Base-by-base conservation (phyloP, 2,888 invertebrate species). In the Ennomos fuscantarius region DNA sequence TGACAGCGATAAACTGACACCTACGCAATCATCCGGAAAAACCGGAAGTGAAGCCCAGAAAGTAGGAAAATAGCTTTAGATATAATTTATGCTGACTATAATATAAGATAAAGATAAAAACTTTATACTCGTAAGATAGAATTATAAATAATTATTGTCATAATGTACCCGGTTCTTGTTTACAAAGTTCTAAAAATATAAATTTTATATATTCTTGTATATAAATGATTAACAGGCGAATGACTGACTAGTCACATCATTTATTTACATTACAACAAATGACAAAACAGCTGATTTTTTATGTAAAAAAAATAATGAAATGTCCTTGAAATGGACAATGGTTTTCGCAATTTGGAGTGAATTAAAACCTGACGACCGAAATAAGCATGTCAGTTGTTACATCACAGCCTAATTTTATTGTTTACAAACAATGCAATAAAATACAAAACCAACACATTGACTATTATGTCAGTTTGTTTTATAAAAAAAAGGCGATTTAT, bases 341-440 rank as follows among this genome's bases (percentile, higher is more conserved):
- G 15, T 47, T 51, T 56, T 47, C 24, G 33, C 34, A 15, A 43
- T 47, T 33, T 56, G 35, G 34, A 43, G 12, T 11, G 42, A 49
- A 56, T 46, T 45, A 46, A 56, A 45, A 50, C 13, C 33, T n/a
- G 32, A 31, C 40, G 24, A 13, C 36, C 43, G 11, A 54, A 50
- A 41, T 9, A 39, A 37, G 40, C 34, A 36, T 51, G 35, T 24
- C 24, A 24, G 24, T 6, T 43, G 56, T 50, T 10, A 50, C 46
- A 50, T 11, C 41, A 49, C 36, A 49, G 46, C 49, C 36, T 31
- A 44, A 35, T 37, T 58, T 31, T 33, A 60, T 60, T 65, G 55
- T 62, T 58, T 60, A 62, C 60, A 44, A 60, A 60, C 52, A 57
- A 54, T 55, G 5, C 41, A 5, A 51, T n/a, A 42, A 37, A 55